Conservation (phyloP, 2,113 vertebrate species). For the Rhynchomys soricoides region DNA sequence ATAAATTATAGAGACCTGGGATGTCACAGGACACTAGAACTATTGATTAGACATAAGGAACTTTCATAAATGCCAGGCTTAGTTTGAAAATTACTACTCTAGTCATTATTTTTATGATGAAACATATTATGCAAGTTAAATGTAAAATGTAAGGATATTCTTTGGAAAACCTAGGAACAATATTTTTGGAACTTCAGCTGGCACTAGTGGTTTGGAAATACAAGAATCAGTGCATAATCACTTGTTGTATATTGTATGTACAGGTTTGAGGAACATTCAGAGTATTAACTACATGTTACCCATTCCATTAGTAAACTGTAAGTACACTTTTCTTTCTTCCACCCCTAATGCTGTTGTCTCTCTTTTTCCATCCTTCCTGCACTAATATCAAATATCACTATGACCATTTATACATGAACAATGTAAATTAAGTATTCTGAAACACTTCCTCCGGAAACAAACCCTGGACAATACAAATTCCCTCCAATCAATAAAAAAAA, state of each 20-base stretch:
- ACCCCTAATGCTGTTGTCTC: not conserved
- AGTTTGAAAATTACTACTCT: conserved; percentile 31
- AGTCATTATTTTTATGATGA: conserved; percentile 2
- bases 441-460: conserved; percentile 48
- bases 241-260: not conserved
- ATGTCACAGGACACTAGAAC: not conserved
- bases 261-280: not conserved
- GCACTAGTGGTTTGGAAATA: not conserved
- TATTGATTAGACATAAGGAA: not conserved
- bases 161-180: not conserved
- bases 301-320: not conserved
- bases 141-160: not conserved
- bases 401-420: not conserved
- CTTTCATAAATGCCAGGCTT: not conserved
- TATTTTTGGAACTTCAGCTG: not conserved
- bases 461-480: not conserved
- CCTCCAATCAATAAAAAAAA: conserved; percentile 48
- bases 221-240: not conserved
- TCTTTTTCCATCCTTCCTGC: not conserved
- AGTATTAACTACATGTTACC: not conserved
- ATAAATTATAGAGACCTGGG: conserved; percentile 1
- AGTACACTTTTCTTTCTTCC: not conserved
- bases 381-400: not conserved
- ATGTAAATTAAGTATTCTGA: not conserved
- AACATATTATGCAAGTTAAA: not conserved